A percentile compares a stretch with the other conserved stretches of the same genome.
Evolutionary conservation across 2,797 vertebrate species (phyloP).

Genomic region (Periophthalmus magnuspinnatus): DNA sequence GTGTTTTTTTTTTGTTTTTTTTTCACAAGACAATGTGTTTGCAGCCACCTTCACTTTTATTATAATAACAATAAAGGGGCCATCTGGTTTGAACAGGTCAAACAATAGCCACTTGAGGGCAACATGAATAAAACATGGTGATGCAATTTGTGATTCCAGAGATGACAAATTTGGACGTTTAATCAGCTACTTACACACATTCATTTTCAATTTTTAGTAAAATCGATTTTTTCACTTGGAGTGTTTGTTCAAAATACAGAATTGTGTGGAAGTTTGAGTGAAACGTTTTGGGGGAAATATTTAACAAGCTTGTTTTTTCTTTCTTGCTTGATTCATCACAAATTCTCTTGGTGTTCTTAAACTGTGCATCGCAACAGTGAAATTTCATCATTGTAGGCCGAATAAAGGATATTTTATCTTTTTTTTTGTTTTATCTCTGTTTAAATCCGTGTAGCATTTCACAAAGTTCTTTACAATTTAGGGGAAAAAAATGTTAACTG

Average conservation of each 20-base stretch:
- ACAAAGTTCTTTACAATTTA: too few species aligned
- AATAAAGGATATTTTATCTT: background rate
- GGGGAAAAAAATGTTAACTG: too few species aligned
- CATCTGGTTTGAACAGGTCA: constrained; percentile 17
- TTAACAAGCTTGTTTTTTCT: background rate
- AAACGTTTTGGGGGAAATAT: background rate
- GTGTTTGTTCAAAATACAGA: background rate
- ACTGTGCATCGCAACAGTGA: too few species aligned
- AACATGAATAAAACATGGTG: constrained; percentile 43
- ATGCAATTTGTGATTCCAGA: constrained; percentile 23
- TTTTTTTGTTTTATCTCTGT: background rate
- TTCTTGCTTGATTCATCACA: too few species aligned
- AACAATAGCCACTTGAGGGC: constrained; percentile 31
- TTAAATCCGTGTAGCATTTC: too few species aligned
- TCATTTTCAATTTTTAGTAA: background rate
- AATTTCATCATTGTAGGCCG: too few species aligned
- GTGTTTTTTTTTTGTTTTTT: constrained; percentile 35
- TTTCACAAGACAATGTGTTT: constrained; percentile 22
- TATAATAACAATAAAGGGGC: constrained; percentile 43
- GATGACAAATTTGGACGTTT: constrained; percentile 14
- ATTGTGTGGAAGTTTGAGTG: background rate
- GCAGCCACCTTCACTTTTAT: constrained; percentile 38
- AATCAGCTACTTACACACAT: constrained; percentile 6
- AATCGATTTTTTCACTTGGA: constrained; percentile 4
- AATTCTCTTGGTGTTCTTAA: too few species aligned